These are phyloP conservation scores for Aradus depressus DNA, from an alignment of 2,888 invertebrate genomes.

Conservation along the genomic window DNA sequence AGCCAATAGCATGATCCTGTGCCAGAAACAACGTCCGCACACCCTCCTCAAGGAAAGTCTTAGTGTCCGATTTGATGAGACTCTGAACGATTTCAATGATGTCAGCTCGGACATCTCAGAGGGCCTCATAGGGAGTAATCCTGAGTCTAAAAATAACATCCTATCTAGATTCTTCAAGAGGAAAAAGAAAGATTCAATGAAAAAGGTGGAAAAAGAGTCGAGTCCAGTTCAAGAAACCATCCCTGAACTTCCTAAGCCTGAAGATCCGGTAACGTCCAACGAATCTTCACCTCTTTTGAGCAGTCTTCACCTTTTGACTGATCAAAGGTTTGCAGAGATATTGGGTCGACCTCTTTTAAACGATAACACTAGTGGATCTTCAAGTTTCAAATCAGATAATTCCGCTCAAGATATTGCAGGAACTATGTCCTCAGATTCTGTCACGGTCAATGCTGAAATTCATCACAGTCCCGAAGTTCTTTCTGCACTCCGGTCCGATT, in stretches of 20 bases:
- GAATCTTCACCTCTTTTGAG: conserved; percentile 30
- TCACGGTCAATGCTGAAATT: conserved; percentile 26
- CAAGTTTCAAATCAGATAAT: conserved; percentile 27
- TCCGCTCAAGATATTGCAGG: conserved; percentile 21
- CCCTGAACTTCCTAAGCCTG: conserved; percentile 10
- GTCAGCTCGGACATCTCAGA: conserved; percentile 9
- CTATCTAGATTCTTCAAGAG: conserved; percentile 8
- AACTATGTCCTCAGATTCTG: conserved; percentile 26
- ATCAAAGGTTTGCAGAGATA: conserved; percentile 26
- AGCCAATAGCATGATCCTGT: conserved; percentile 18
- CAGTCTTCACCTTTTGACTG: conserved; percentile 29
- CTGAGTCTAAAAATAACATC: conserved; percentile 10
- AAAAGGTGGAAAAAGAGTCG: conserved; percentile 7
- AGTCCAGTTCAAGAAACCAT: conserved; percentile 9
- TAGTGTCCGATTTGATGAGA: conserved; percentile 24
- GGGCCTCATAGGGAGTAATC: neutral
- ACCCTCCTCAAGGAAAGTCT: conserved; percentile 15
- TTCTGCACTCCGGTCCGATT: conserved; percentile 17
- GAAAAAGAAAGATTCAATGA: conserved; percentile 9
- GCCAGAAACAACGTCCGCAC: conserved; percentile 4
- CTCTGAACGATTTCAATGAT: conserved; percentile 18
- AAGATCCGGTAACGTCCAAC: conserved; percentile 21
- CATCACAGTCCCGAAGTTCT: conserved; percentile 21
- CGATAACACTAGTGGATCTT: conserved; percentile 24
- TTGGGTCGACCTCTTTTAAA: conserved; percentile 22